Evolutionary conservation across 2,113 vertebrate species (phyloP), one percentile per base, ranked within the genome.

Genomic region (Toxotes chatareus): DNA sequence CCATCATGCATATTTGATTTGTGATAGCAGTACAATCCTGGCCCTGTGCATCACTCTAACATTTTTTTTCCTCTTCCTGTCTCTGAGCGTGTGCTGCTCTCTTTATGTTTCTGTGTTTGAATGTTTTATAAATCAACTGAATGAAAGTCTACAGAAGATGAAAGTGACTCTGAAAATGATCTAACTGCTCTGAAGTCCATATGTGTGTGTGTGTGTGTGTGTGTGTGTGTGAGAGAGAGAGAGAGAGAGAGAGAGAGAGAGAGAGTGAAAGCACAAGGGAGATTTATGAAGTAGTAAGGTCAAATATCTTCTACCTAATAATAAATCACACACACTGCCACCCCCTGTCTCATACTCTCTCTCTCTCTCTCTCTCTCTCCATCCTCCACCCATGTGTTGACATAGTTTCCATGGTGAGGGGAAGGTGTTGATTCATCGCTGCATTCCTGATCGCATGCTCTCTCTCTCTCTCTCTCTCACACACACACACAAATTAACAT

Each of bases 351-450:
- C 46, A 53, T 51, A 66, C 14, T 86, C 67, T 32, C 57, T 2
- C 68, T 13, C 49, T 1, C 46, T 36, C 73, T 27, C 2, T 31
- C 49, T 59, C 69, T 40, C 38, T 4, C 27, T 31, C 79, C 56
- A 51, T 38, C 85, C 63, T 76, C 66, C 63, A 34, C 27, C 69
- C 31, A 27, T 69, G 79, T 90, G 81, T 92, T 90, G 87, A 92
- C 89, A 91, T 47, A 77, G 90, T 92, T 85, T 84, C 89, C 89
- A 92, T 91, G 85, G 89, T 55, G 87, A 92, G 79, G 27, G 46
- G 59, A 64, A 80, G 75, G 85, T 68, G 85, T 74, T 82, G 81
- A 83, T 85, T 66, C 70, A 62, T 73, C 0, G 0, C 69, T 77
- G 82, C 84, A 86, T 88, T 90, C 86, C 86, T 76, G 46, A 2